Evolutionary conservation across 2,797 vertebrate genomes (phyloP).

Genomic region (Sebastes trivittatus): DNA sequence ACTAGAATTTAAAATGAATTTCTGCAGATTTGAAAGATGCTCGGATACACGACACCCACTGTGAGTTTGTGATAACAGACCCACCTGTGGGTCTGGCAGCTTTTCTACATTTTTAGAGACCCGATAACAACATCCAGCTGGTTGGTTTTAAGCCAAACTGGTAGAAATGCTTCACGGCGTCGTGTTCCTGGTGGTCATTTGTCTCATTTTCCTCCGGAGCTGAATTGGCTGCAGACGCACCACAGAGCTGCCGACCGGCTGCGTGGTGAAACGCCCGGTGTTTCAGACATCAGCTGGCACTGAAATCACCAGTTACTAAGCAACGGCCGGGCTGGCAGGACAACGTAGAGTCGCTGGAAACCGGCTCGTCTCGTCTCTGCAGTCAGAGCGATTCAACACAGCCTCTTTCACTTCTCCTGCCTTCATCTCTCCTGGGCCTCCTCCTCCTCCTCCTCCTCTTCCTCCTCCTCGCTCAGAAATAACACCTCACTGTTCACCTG

Average conservation of each 20-base stretch:
- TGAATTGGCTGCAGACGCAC: constrained; percentile 5
- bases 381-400: constrained; percentile 42
- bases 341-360: constrained; percentile 26
- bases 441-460: constrained; percentile 10
- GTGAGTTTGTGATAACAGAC: no score
- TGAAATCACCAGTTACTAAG: constrained; percentile 57
- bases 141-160: no score
- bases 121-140: no score
- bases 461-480: no score
- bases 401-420: constrained; percentile 30
- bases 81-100: no score
- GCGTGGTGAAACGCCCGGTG: background rate
- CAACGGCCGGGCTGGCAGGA: constrained; percentile 47
- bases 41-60: no score
- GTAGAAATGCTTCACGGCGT: background rate
- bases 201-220: background rate
- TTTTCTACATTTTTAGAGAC: no score
- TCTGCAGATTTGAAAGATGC: no score
- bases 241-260: background rate
- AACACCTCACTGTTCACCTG: no score
- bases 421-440: constrained; percentile 27
- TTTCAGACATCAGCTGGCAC: constrained; percentile 28
- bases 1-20: no score
- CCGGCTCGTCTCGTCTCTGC: constrained; percentile 36
- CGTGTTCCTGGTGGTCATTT: background rate